phyloP scores from a whole-genome alignment of 2,113 vertebrate genomes.

The Machaerirhynchus nigripectus region DNA sequence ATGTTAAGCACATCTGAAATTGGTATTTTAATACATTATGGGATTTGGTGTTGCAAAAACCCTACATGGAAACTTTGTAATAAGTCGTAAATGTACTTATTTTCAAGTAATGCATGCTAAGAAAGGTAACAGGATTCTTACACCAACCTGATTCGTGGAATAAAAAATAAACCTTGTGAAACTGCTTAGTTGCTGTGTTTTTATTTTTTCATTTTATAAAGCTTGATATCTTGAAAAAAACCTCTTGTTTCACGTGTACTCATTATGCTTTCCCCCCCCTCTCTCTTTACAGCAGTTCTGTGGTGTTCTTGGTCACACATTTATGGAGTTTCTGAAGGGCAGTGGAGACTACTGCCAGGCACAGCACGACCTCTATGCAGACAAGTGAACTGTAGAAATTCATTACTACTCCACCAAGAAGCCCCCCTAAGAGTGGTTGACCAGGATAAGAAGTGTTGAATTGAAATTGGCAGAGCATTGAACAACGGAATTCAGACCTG shows the following conservation, averaged over 20 bases:
- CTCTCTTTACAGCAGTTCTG: constrained; percentile 94
- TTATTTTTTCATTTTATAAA: background rate
- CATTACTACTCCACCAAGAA: constrained; percentile 86
- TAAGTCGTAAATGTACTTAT: background rate
- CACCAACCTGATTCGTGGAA: background rate
- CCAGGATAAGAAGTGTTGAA: constrained; percentile 79
- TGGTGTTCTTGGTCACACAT: constrained; percentile 99
- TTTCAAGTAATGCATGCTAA: background rate
- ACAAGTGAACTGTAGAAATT: constrained; percentile 95
- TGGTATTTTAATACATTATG: background rate
- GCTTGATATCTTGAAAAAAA: background rate
- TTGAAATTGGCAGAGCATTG: constrained; percentile 81
- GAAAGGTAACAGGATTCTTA: background rate
- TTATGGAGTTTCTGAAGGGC: constrained; percentile 99
- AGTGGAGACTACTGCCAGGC: constrained; percentile 99
- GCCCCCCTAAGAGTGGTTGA: constrained; percentile 82
- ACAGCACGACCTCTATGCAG: constrained; percentile 99
- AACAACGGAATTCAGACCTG: constrained; percentile 88
- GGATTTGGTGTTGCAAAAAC: background rate
- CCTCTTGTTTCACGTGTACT: background rate
- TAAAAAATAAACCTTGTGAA: background rate
- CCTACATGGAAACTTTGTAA: background rate
- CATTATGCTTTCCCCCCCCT: background rate
- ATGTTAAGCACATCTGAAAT: background rate
- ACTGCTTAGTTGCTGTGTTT: background rate